A percentile compares a stretch with the other conserved stretches of the same genome.
Conservation (phyloP, 92 coral and sea anemone species). For the Metridium senile region DNA sequence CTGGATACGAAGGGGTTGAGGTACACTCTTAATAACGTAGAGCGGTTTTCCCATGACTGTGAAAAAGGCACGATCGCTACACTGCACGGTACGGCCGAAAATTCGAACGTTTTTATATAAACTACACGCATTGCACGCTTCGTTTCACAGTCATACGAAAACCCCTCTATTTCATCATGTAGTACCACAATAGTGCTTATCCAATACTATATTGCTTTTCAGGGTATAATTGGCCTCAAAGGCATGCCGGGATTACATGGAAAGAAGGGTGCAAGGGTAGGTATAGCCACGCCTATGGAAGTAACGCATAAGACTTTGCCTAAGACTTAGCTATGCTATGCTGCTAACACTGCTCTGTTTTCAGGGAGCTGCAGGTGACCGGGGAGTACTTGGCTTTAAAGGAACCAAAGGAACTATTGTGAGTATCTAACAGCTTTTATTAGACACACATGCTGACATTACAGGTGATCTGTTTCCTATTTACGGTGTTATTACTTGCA, state of each 20-base stretch:
- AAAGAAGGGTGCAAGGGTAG: constrained; percentile 61
- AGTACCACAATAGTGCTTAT: neutral
- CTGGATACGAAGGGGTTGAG: constrained; percentile 69
- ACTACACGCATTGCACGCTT: too few relatives aligned
- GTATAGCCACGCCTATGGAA: neutral
- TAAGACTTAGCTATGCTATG: neutral
- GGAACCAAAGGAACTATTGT: constrained; percentile 62
- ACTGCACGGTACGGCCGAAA: too few relatives aligned
- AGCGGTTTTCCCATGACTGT: neutral
- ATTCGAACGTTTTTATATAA: too few relatives aligned
- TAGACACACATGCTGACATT: neutral
- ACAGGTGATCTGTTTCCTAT: neutral
- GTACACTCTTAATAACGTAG: constrained; percentile 26
- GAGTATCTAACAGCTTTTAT: constrained; percentile 18
- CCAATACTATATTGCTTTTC: neutral
- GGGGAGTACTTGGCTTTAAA: constrained; percentile 56
- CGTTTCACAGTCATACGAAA: neutral
- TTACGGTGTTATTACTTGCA: constrained; percentile 8
- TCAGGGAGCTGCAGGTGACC: constrained; percentile 71
- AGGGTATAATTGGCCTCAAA: constrained; percentile 66
- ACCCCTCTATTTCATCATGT: neutral
- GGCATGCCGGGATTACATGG: constrained; percentile 78
- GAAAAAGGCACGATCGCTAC: too few relatives aligned
- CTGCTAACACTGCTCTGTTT: neutral
- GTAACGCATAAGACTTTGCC: neutral